These are phyloP conservation scores for Engystomops pustulosus DNA, from an alignment of 2,113 vertebrate species.

Conservation along the genomic window DNA sequence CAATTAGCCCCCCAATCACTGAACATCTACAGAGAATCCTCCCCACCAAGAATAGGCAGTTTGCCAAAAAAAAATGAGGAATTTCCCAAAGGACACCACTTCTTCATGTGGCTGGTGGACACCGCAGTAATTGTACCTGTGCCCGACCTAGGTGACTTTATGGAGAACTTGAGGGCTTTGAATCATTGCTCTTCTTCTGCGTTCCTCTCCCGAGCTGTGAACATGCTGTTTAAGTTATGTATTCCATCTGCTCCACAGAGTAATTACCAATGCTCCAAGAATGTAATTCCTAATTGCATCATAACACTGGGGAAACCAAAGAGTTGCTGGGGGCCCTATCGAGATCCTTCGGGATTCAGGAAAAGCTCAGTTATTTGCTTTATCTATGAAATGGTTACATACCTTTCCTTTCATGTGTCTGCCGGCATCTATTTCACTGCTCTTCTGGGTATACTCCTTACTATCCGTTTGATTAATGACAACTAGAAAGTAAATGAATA, in stretches of 20 bases:
- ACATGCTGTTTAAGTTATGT: conserved; percentile 50
- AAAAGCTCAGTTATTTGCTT: conserved; percentile 28
- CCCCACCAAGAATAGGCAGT: neutral
- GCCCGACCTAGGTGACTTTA: neutral
- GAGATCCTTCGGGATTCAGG: conserved; percentile 3
- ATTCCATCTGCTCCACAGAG: conserved; percentile 50
- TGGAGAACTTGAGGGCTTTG: neutral
- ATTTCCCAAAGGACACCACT: neutral
- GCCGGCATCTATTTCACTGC: neutral
- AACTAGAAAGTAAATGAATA: neutral
- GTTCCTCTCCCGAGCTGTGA: conserved; percentile 7
- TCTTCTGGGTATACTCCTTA: conserved; percentile 9
- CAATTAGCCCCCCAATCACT: neutral
- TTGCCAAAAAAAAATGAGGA: neutral
- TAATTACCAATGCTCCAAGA: conserved; percentile 56
- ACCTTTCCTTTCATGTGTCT: conserved; percentile 24
- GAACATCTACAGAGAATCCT: conserved; percentile 1
- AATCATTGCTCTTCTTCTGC: neutral
- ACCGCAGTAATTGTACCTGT: neutral
- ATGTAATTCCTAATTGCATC: conserved; percentile 53
- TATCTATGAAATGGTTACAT: conserved; percentile 23
- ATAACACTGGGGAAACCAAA: conserved; percentile 38
- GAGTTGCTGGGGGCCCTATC: neutral
- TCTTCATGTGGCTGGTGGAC: neutral
- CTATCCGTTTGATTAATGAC: neutral